Base-by-base conservation (phyloP, 1,140 invertebrate species). In the Lysiphlebus fabarum region DNA sequence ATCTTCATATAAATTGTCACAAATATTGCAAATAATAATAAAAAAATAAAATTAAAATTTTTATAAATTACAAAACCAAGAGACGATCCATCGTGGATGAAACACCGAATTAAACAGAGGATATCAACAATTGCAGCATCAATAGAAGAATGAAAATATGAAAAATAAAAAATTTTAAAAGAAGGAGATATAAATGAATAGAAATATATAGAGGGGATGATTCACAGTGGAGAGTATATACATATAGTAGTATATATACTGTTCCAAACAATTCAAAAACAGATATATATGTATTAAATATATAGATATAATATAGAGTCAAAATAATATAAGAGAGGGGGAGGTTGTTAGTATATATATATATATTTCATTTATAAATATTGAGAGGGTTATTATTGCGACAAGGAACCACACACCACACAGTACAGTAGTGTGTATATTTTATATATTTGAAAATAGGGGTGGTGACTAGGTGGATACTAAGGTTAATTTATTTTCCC, bases 111-210 rank as follows among this genome's bases (percentile, higher is more conserved):
- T 53, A 59, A 62, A 60, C 44, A 62, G 59, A 65, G 65, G 70
- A 67, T 75, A 72, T 74, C 75, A 75, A 75, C 73, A 76, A 74
- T 77, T 76, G 68, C 73, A 74, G 72, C 71, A 69, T 68, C 70
- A 68, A 67, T 68, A 65, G 63, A 64, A 66, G 69, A 69, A 71
- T 43, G 55, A 45, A 50, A 34, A 41, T 14, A 45, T 54, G n/a
- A 53, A 54, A 41, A 41, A 43, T 34, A 48, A 51, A 37, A 45
- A 51, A 62, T n/a, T n/a, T n/a, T n/a, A 56, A 62, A 36, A 41
- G 56, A 47, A 41, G 50, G 59, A 41, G 61, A 51, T 48, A 53
- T 40, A 51, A n/a, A n/a, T n/a, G 55, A 65, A 58, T 49, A 53
- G 61, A 4, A 26, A 26, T 2, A 26, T 26, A 26, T 26, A 49